These are phyloP conservation scores for Lordiphosa collinella DNA, from an alignment of 1,140 invertebrate species.

Conservation along the genomic window DNA sequence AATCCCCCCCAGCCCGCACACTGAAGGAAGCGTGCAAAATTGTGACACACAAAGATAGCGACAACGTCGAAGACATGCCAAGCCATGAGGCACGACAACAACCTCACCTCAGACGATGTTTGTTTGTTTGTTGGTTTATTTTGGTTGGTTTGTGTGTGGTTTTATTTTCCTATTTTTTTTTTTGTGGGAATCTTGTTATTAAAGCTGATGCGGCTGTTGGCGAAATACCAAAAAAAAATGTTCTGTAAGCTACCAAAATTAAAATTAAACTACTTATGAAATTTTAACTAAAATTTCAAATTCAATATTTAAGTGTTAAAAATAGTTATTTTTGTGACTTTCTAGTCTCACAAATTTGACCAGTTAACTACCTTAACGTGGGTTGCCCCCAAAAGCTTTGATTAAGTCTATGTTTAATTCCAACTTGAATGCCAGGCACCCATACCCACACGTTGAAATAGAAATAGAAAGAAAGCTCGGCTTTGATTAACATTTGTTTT, in stretches of 20 bases:
- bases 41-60: conserved; percentile 74
- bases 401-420: too few relatives aligned
- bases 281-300: too few relatives aligned
- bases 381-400: too few relatives aligned
- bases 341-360: too few relatives aligned
- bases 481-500: neutral
- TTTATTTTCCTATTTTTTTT: conserved; percentile 5
- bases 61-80: conserved; percentile 34
- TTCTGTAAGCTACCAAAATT: too few relatives aligned
- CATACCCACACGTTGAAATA: too few relatives aligned
- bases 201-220: neutral
- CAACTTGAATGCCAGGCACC: too few relatives aligned
- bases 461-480: neutral
- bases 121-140: conserved; percentile 24
- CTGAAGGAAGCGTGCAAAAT: conserved; percentile 69
- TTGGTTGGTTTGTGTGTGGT: conserved; percentile 10
- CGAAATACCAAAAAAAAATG: conserved; percentile 6
- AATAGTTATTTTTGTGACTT: too few relatives aligned
- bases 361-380: too few relatives aligned
- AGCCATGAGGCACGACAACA: conserved; percentile 28
- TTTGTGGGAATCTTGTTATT: conserved; percentile 31
- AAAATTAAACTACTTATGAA: too few relatives aligned
- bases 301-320: too few relatives aligned
- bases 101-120: conserved; percentile 38
- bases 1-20: conserved; percentile 5